Conservation (phyloP, 2,797 vertebrate species). For the Gymnodraco acuticeps region DNA sequence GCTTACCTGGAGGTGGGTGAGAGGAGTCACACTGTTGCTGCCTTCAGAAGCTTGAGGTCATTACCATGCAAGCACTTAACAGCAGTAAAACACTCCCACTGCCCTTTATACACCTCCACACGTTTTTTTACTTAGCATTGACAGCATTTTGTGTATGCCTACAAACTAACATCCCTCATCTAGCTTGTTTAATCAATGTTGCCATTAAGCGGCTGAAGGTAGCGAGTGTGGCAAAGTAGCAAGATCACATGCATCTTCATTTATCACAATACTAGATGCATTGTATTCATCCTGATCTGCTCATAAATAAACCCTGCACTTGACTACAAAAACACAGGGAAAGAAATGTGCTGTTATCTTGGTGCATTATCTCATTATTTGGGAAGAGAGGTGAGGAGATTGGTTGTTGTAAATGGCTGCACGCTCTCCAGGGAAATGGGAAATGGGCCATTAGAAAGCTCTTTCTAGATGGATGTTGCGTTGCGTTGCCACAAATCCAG, state of each 20-base stretch:
- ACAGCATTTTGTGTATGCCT: constrained; percentile 39
- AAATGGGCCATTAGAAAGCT: constrained; percentile 59
- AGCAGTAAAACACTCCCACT: constrained; percentile 41
- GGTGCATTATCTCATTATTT: constrained; percentile 67
- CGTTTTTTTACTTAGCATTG: constrained; percentile 19
- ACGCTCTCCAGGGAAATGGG: constrained; percentile 61
- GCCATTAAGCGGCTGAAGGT: constrained; percentile 6
- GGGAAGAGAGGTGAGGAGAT: constrained; percentile 20
- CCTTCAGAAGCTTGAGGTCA: constrained; percentile 39
- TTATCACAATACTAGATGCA: constrained; percentile 36
- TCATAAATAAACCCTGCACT: constrained; percentile 54
- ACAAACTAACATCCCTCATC: constrained; percentile 18
- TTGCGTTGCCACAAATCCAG: constrained; percentile 50
- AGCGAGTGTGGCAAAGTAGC: constrained; percentile 2
- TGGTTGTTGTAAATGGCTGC: constrained; percentile 57
- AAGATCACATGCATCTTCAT: constrained; percentile 27
- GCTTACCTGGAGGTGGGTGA: constrained; percentile 58
- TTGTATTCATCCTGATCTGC: constrained; percentile 33
- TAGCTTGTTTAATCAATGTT: constrained; percentile 29
- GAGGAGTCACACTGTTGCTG: constrained; percentile 41
- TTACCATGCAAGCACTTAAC: constrained; percentile 55
- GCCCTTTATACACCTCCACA: constrained; percentile 35
- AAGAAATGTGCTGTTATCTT: constrained; percentile 29
- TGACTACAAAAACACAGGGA: constrained; percentile 36
- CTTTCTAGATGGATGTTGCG: constrained; percentile 28